These are phyloP conservation scores for Labia minor DNA, from an alignment of 2,888 invertebrate species.

Conservation along the genomic window DNA sequence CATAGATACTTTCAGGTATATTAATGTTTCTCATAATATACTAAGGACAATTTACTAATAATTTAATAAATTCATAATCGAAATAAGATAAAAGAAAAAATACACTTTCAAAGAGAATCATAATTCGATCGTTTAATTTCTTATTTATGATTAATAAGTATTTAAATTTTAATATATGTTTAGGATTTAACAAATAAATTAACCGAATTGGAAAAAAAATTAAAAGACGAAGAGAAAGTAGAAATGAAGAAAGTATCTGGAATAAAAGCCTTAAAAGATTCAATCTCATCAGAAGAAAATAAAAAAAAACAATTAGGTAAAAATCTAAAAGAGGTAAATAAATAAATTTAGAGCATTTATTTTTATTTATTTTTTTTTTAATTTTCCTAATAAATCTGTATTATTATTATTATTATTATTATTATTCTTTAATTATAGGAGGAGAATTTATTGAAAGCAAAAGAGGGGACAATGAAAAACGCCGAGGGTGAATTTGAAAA, in stretches of 20 bases:
- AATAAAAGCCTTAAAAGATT: slow-evolving; percentile 52
- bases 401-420: too few species aligned
- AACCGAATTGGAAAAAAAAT: slow-evolving; percentile 48
- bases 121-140: too few species aligned
- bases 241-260: slow-evolving; percentile 56
- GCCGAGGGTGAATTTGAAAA: slow-evolving; percentile 53
- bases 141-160: too few species aligned
- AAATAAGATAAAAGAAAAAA: too few species aligned
- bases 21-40: too few species aligned
- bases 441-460: slow-evolving; percentile 45
- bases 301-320: slow-evolving; percentile 55
- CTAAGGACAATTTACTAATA: too few species aligned
- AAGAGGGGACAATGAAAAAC: slow-evolving; percentile 49
- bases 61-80: too few species aligned
- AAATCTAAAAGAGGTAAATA: slow-evolving; percentile 52
- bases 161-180: slow-evolving; percentile 26
- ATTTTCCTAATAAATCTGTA: too few species aligned
- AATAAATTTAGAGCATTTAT: too few species aligned
- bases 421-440: slow-evolving; percentile 36
- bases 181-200: slow-evolving; percentile 58
- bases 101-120: too few species aligned
- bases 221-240: slow-evolving; percentile 51
- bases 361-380: too few species aligned
- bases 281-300: slow-evolving; percentile 54
- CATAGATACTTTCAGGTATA: too few species aligned